These are phyloP conservation scores for Andrena chrysosceles DNA, from an alignment of 2,888 invertebrate genomes.

Conservation along the genomic window DNA sequence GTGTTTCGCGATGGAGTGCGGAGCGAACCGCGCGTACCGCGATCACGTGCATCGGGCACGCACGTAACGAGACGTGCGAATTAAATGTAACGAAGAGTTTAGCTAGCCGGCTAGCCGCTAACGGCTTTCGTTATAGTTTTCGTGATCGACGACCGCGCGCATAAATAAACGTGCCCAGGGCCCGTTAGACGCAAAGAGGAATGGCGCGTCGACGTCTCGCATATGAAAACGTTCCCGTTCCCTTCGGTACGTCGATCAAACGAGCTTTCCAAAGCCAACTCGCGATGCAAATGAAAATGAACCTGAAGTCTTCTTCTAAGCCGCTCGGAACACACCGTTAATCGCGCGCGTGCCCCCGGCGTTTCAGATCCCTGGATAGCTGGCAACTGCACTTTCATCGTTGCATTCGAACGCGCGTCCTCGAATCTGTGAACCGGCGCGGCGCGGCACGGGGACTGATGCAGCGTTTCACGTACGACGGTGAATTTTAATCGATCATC, in stretches of 20 bases:
- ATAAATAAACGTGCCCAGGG: conserved; percentile 49
- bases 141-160: conserved; percentile 29
- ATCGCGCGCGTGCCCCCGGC: not conserved
- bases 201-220: conserved; percentile 7
- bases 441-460: not conserved
- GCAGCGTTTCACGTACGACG: not conserved
- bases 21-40: conserved; percentile 35
- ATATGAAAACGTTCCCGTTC: conserved; percentile 17
- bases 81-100: conserved; percentile 59
- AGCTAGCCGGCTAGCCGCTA: conserved; percentile 28
- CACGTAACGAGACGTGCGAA: conserved; percentile 62
- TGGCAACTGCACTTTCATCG: conserved; percentile 44
- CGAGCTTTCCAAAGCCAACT: conserved; percentile 25
- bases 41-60: conserved; percentile 54
- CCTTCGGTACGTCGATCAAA: not conserved
- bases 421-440: not conserved
- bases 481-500: conserved; percentile 15
- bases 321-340: conserved; percentile 8
- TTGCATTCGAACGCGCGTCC: not conserved
- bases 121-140: conserved; percentile 53
- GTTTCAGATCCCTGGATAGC: conserved; percentile 14
- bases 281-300: conserved; percentile 17
- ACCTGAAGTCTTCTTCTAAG: not conserved
- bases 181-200: not conserved
- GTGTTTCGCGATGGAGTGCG: conserved; percentile 52